Evolutionary conservation across 2,888 invertebrate genomes (phyloP), one percentile per base, ranked within the genome.

Genomic region (Lamellibrachia columna): DNA sequence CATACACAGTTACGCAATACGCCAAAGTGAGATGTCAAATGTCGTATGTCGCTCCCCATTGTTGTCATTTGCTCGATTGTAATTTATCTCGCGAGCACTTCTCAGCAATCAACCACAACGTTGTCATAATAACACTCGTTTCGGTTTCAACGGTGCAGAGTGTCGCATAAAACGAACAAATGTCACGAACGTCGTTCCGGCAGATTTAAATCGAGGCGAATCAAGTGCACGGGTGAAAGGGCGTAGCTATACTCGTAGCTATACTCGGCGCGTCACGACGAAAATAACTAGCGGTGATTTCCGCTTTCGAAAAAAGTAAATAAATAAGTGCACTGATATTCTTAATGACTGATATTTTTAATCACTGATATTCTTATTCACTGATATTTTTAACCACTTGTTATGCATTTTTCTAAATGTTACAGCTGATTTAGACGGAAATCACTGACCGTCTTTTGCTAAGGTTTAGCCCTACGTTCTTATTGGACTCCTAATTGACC

Each of bases 61-160:
- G 75, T 15, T 75, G 75, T 75, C 75, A 15, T 75, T 75, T 75
- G 75, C 75, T 22, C n/a, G 75, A 75, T 75, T 75, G 75, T 15
- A 6, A 75, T 75, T 75, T 15, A 75, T 75, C 75, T 75, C n/a
- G 75, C 22, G 75, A 2, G 15, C 75, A 22, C 75, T 22, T 75
- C 75, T 15, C 75, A 75, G 15, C 75, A 22, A 22, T 75, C 15
- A 75, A 11, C 75, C 75, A 6, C 75, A 75, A 22, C 75, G 15
- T 15, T 75, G 75, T 75, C 22, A 22, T 75, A 75, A 75, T 75
- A 75, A 75, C 75, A 75, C n/a, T 75, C 75, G 75, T 75, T 15
- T 75, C 75, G 75, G 22, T 75, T 75, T 75, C 75, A 75, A 75
- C 75, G 75, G 75, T 75, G 75, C 75, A 22, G 75, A 75, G n/a